These are phyloP conservation scores for Sipha flava DNA, from an alignment of 1,140 invertebrate genomes.

Conservation along the genomic window DNA sequence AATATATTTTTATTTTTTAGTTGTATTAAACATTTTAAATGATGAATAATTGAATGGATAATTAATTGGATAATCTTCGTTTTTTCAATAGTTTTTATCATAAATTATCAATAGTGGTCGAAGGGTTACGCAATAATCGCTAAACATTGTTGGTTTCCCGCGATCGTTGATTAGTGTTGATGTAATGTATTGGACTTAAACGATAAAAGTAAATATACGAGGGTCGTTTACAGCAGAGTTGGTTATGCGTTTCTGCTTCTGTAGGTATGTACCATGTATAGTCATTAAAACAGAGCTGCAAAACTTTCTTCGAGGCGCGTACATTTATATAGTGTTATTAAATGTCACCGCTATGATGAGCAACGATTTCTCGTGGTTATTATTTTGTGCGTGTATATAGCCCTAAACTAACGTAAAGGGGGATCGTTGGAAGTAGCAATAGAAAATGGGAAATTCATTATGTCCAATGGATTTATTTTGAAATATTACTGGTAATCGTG, in stretches of 20 bases:
- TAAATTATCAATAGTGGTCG: too few species aligned
- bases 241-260: neutral
- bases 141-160: neutral
- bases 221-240: neutral
- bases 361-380: neutral
- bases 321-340: neutral
- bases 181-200: conserved; percentile 5
- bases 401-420: neutral
- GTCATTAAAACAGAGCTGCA: neutral
- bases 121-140: neutral
- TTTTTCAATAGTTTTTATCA: too few species aligned
- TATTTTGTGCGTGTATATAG: neutral
- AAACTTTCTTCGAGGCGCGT: neutral
- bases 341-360: neutral
- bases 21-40: too few species aligned
- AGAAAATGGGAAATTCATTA: neutral
- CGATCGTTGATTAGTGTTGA: neutral
- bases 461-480: neutral
- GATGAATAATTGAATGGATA: too few species aligned
- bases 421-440: neutral
- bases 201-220: neutral
- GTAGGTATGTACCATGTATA: neutral
- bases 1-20: too few species aligned
- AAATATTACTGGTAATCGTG: neutral
- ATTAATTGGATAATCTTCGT: too few species aligned